phyloP scores from a whole-genome alignment of 2,888 invertebrate species.

The Crioceris asparagi region DNA sequence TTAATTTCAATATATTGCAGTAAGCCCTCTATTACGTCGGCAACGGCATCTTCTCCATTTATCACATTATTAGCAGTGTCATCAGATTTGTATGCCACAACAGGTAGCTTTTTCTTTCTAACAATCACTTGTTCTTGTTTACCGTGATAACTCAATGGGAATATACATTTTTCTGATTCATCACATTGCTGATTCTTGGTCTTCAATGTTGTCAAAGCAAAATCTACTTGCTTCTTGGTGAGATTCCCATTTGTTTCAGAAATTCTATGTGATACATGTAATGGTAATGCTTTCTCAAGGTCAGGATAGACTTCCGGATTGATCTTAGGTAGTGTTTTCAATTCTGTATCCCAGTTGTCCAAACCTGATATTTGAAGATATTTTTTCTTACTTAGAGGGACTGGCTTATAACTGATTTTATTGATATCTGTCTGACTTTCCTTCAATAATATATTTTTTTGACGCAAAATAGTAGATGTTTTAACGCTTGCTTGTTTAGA shows the following conservation, averaged over 20 bases:
- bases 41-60: too few species aligned
- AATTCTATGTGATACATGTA: constrained; percentile 38
- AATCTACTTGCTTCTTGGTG: constrained; percentile 43
- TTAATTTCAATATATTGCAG: constrained; percentile 51
- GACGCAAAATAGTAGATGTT: constrained; percentile 1
- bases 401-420: constrained; percentile 44
- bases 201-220: constrained; percentile 44
- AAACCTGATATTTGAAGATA: constrained; percentile 38
- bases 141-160: constrained; percentile 48
- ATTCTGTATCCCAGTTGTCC: constrained; percentile 37
- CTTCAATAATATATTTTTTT: constrained; percentile 32
- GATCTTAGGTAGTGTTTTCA: constrained; percentile 43
- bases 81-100: constrained; percentile 2
- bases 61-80: too few species aligned
- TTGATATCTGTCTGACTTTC: constrained; percentile 15
- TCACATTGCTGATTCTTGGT: constrained; percentile 15
- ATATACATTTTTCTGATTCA: constrained; percentile 36
- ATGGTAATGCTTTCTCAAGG: constrained; percentile 40
- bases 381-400: constrained; percentile 44
- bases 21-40: constrained; percentile 42
- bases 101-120: constrained; percentile 15
- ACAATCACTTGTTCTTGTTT: constrained; percentile 48
- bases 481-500: neutral
- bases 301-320: constrained; percentile 41
- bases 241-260: constrained; percentile 36